A percentile compares a stretch with the other conserved stretches of the same genome.
Conservation (phyloP, 1,140 invertebrate genomes). For the Achatina immaculata region DNA sequence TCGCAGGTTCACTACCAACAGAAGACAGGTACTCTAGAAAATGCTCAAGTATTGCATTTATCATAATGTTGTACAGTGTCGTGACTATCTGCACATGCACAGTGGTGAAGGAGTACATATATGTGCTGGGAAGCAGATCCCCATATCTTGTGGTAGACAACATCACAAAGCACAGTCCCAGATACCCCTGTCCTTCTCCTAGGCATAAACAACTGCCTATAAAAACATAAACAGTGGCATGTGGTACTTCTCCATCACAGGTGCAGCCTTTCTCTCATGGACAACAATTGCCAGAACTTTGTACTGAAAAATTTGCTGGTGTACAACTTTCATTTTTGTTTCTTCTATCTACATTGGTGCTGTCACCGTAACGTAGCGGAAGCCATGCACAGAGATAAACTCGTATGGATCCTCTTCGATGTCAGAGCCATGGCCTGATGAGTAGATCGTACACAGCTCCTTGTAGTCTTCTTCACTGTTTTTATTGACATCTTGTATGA, state of each 20-base stretch:
- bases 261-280: background rate
- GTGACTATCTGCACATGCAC: background rate
- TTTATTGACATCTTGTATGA: background rate
- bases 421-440: background rate
- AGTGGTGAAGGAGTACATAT: background rate
- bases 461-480: background rate
- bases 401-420: background rate
- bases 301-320: no score
- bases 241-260: background rate
- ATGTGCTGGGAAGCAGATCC: background rate
- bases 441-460: background rate
- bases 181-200: background rate
- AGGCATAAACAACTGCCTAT: background rate
- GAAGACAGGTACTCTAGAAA: background rate
- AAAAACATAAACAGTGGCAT: background rate
- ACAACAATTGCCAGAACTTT: no score
- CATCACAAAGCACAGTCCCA: conserved; percentile 3
- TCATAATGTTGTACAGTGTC: conserved; percentile 13
- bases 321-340: no score
- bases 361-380: background rate
- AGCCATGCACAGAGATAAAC: background rate
- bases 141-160: conserved; percentile 22
- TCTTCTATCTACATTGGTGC: no score
- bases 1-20: background rate
- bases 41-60: conserved; percentile 14